These are phyloP conservation scores for Cyanoramphus novaezelandiae DNA, from an alignment of 2,113 vertebrate species.

Conservation along the genomic window DNA sequence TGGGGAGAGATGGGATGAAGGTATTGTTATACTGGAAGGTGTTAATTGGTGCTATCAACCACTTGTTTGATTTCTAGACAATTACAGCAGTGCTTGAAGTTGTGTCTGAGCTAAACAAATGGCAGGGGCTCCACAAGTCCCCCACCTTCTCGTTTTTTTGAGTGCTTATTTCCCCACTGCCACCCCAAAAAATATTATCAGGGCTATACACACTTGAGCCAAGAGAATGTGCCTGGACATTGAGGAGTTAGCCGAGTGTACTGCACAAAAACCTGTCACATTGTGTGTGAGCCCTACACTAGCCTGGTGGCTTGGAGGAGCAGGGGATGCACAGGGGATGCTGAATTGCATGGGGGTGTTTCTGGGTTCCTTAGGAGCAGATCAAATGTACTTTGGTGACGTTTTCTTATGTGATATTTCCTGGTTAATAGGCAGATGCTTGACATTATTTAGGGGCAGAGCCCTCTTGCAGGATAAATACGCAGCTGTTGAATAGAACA, in stretches of 20 bases:
- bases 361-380: background rate
- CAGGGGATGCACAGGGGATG: background rate
- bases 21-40: slow-evolving; percentile 65
- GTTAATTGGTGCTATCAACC: slow-evolving; percentile 64
- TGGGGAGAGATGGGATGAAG: slow-evolving; percentile 49
- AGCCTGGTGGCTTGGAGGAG: background rate
- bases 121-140: background rate
- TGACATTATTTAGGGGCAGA: background rate
- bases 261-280: background rate
- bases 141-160: background rate
- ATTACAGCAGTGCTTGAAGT: slow-evolving; percentile 48
- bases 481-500: background rate
- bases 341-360: background rate
- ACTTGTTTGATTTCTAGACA: slow-evolving; percentile 62
- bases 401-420: background rate
- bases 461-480: background rate
- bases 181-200: background rate
- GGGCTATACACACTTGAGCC: background rate
- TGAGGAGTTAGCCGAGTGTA: background rate
- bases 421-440: background rate
- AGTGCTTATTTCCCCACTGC: background rate
- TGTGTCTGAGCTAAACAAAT: slow-evolving; percentile 46
- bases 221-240: background rate
- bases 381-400: background rate
- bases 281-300: background rate